Conservation (phyloP, 2,888 invertebrate genomes). For the Cataglyphis cursor region DNA sequence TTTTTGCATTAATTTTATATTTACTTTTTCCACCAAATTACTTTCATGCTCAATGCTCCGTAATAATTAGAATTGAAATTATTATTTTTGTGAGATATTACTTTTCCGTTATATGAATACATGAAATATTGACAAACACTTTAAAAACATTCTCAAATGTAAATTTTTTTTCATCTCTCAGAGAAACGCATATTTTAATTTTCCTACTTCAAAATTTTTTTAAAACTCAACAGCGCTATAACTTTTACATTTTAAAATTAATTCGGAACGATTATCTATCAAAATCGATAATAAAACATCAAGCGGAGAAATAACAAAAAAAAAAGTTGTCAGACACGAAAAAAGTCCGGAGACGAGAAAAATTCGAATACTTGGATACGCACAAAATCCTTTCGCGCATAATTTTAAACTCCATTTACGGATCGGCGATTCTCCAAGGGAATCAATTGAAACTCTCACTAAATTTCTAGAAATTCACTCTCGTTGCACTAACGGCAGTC, state of each 20-base stretch:
- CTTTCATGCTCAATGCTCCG: background rate
- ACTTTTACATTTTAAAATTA: background rate
- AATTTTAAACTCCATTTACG: background rate
- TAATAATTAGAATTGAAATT: background rate
- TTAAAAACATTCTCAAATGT: background rate
- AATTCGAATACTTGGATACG: background rate
- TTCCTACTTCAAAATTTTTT: background rate
- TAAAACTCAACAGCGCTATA: background rate
- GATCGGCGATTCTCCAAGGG: slow-evolving; percentile 3
- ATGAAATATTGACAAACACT: background rate
- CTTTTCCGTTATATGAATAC: background rate
- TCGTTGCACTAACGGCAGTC: slow-evolving; percentile 56
- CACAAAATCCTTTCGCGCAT: background rate
- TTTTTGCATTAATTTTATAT: background rate
- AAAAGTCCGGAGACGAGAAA: background rate
- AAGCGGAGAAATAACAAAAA: background rate
- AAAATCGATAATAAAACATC: background rate
- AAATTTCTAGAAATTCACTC: slow-evolving; percentile 63
- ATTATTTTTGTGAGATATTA: background rate
- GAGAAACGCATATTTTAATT: background rate
- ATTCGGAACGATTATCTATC: background rate
- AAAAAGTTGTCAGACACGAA: background rate
- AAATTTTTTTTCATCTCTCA: background rate
- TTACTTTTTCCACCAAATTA: background rate
- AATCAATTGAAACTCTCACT: slow-evolving; percentile 57